phyloP scores from a whole-genome alignment of 2,113 vertebrate species.

The Cryptomyrus ogoouensis region DNA sequence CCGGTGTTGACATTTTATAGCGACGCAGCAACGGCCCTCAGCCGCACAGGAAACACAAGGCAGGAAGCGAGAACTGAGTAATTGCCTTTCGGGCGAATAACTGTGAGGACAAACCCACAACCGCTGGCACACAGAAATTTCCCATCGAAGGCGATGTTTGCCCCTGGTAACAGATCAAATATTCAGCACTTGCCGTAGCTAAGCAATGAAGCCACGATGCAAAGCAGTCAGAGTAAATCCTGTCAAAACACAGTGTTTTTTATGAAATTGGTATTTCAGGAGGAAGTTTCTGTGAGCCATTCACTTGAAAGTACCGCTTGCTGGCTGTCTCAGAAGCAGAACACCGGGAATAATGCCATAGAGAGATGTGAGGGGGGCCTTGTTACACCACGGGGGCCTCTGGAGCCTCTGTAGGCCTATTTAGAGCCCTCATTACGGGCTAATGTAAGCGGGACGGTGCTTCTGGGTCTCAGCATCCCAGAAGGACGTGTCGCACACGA shows the following conservation, averaged over 20 bases:
- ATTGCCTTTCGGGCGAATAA: not conserved
- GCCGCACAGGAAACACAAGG: not conserved
- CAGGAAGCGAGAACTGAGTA: not conserved
- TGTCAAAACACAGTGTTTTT: not conserved
- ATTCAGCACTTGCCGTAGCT: not conserved
- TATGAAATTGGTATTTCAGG: not conserved
- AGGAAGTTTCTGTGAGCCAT: not conserved
- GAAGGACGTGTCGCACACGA: not conserved
- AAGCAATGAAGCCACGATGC: not conserved
- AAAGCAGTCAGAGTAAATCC: not conserved
- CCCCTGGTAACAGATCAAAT: not conserved
- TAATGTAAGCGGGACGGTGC: not conserved
- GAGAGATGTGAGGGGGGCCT: not conserved
- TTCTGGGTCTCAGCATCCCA: not conserved
- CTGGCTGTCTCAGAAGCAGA: not conserved
- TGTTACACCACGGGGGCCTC: not conserved
- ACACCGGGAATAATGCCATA: not conserved
- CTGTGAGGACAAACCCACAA: not conserved
- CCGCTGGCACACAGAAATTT: not conserved
- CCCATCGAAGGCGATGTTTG: not conserved
- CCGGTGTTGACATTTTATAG: not conserved
- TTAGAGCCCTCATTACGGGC: not conserved
- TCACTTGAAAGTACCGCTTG: not conserved
- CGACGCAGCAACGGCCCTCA: not conserved
- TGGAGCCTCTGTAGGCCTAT: not conserved